phyloP scores from a whole-genome alignment of 1,140 invertebrate genomes.

The Teleopsis dalmanni region DNA sequence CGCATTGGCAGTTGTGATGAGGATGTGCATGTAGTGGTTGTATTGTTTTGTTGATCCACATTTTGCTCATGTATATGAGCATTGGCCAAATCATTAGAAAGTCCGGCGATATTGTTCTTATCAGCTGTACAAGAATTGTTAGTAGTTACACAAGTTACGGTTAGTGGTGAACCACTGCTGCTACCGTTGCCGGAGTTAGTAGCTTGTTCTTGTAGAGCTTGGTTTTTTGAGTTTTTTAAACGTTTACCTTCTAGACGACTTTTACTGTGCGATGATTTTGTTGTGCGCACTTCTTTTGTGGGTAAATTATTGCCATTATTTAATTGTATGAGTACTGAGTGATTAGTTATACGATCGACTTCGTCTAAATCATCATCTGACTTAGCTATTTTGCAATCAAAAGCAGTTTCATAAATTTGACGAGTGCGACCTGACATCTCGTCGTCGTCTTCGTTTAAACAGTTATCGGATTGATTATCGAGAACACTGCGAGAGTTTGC shows the following conservation, averaged over 20 bases:
- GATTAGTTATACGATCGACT: slow-evolving; percentile 70
- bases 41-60: slow-evolving; percentile 25
- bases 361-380: slow-evolving; percentile 76
- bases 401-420: slow-evolving; percentile 80
- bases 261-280: slow-evolving; percentile 15
- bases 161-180: slow-evolving; percentile 11
- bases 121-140: slow-evolving; percentile 14
- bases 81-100: slow-evolving; percentile 56
- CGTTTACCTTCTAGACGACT: slow-evolving; percentile 36
- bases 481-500: slow-evolving; percentile 15
- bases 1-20: slow-evolving; percentile 47
- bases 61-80: slow-evolving; percentile 55
- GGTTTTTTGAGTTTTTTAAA: slow-evolving; percentile 39
- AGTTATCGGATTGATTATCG: neutral
- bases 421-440: slow-evolving; percentile 46
- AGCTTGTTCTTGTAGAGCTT: slow-evolving; percentile 33
- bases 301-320: slow-evolving; percentile 37
- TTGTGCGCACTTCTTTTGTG: neutral
- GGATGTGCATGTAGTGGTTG: slow-evolving; percentile 31
- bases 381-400: slow-evolving; percentile 75
- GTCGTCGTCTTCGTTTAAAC: slow-evolving; percentile 19
- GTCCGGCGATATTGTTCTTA: slow-evolving; percentile 41
- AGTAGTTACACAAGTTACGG: slow-evolving; percentile 15
- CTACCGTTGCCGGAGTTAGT: slow-evolving; percentile 12
- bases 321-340: slow-evolving; percentile 60